Conservation (phyloP, 2,888 invertebrate species). For the Microctonus aethiopoides region DNA sequence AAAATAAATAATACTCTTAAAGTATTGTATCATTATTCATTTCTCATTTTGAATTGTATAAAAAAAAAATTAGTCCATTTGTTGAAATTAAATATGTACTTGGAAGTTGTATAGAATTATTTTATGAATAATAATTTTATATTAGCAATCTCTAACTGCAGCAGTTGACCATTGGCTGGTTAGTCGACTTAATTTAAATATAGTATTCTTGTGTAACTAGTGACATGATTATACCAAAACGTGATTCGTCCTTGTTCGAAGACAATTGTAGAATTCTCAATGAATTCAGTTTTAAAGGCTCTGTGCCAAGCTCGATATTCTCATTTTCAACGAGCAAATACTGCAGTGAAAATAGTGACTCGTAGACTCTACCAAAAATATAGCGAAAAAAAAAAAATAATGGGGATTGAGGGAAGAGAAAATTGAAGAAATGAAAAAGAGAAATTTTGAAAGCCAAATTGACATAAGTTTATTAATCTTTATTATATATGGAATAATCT, state of each 20-base stretch:
- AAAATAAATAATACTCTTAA: too few species aligned
- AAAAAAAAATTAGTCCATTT: too few species aligned
- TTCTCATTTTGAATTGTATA: too few species aligned
- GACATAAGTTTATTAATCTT: neutral
- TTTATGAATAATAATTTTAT: too few species aligned
- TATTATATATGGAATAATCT: neutral
- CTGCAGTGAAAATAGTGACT: neutral
- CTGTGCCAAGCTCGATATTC: neutral
- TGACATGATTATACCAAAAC: neutral
- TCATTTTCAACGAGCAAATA: neutral
- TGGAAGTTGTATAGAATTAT: too few species aligned
- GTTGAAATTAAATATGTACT: too few species aligned
- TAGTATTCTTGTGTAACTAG: neutral
- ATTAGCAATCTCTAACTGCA: neutral
- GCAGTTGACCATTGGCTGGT: neutral
- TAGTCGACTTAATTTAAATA: neutral
- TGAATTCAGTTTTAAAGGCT: neutral
- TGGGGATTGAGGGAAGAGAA: neutral
- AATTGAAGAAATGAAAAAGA: neutral
- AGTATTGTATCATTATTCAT: too few species aligned
- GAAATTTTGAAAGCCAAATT: neutral
- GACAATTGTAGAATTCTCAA: neutral
- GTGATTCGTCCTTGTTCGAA: neutral
- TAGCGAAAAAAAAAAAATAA: neutral
- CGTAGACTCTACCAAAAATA: neutral